phyloP scores from a whole-genome alignment of 2,888 invertebrate genomes.

The Asteroscopus sphinx region DNA sequence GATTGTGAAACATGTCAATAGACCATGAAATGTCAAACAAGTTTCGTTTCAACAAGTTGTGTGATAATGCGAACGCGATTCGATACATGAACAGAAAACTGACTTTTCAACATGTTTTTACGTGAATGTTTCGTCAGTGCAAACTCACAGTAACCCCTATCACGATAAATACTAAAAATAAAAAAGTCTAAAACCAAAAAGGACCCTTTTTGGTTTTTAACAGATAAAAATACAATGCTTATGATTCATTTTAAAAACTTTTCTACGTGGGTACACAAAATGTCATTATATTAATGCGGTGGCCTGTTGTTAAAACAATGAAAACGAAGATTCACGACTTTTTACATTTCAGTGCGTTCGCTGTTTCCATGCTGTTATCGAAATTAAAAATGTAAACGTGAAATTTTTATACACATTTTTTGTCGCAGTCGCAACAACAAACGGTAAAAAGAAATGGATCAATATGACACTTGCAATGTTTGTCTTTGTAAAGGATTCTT shows the following conservation, averaged over 20 bases:
- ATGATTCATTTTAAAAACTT: neutral
- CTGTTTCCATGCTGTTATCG: constrained; percentile 26
- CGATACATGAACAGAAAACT: too few species aligned
- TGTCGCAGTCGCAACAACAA: constrained; percentile 7
- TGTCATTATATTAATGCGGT: constrained; percentile 34
- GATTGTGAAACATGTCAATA: too few species aligned
- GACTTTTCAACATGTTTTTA: too few species aligned
- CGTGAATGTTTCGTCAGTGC: too few species aligned
- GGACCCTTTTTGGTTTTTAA: too few species aligned
- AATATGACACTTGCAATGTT: constrained; percentile 8
- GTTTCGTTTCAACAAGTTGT: too few species aligned
- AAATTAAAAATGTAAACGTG: constrained; percentile 40
- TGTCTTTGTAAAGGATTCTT: neutral
- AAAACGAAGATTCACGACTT: constrained; percentile 32
- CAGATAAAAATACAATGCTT: neutral
- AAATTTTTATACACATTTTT: constrained; percentile 5
- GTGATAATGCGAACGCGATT: too few species aligned
- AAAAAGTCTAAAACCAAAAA: too few species aligned
- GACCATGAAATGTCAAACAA: too few species aligned
- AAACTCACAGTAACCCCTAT: too few species aligned
- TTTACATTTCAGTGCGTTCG: constrained; percentile 26
- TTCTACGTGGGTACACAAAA: neutral
- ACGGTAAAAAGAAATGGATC: constrained; percentile 11
- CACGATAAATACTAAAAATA: too few species aligned
- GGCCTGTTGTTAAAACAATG: constrained; percentile 34